phyloP scores from a whole-genome alignment of 2,797 vertebrate genomes.

The Sebastes itinus region DNA sequence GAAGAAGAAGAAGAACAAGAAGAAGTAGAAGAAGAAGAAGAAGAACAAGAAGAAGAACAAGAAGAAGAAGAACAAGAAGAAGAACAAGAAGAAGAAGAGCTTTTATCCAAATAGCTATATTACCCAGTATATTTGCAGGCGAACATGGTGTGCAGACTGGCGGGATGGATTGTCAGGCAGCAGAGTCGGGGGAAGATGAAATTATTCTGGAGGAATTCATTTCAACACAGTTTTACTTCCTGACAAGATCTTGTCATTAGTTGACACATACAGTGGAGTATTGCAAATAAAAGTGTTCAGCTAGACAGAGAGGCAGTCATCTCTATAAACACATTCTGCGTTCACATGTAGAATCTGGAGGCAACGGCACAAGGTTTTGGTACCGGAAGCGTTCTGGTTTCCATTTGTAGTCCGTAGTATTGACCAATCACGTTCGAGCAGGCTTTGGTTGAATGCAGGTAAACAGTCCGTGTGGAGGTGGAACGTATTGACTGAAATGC shows the following conservation, averaged over 20 bases:
- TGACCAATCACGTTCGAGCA: too few relatives aligned
- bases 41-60: not conserved
- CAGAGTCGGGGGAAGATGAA: not conserved
- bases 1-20: too few relatives aligned
- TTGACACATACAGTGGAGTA: not conserved
- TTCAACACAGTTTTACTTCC: not conserved
- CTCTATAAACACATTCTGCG: too few relatives aligned
- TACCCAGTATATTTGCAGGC: constrained; percentile 12
- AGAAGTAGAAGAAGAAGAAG: not conserved
- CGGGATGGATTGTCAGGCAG: not conserved
- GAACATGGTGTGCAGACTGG: constrained; percentile 3
- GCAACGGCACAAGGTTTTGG: too few relatives aligned
- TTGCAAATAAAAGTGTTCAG: not conserved
- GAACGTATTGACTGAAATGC: too few relatives aligned
- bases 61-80: too few relatives aligned
- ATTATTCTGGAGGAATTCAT: constrained; percentile 21
- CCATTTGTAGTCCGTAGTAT: too few relatives aligned
- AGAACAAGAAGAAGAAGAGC: not conserved
- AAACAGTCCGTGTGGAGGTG: too few relatives aligned
- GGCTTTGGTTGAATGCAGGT: too few relatives aligned
- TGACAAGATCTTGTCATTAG: constrained; percentile 14
- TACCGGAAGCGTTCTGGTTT: too few relatives aligned
- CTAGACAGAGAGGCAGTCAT: not conserved
- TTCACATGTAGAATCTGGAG: too few relatives aligned
- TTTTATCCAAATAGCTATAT: constrained; percentile 30